Base-by-base conservation (phyloP, 2,888 invertebrate genomes). In the Perizoma affinitatum region DNA sequence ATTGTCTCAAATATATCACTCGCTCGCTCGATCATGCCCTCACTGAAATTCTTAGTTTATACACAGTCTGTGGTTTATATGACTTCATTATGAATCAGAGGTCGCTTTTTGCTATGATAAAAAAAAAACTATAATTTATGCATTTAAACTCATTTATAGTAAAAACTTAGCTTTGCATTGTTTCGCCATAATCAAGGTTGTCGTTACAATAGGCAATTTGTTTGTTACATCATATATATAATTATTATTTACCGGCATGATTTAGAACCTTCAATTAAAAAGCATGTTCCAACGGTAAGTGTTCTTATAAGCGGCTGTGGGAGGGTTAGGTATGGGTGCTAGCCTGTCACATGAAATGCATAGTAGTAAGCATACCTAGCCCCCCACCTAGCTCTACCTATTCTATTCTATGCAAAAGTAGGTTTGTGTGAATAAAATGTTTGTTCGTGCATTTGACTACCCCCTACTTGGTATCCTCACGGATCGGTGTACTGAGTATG, bases 181-280 rank as follows among this genome's bases (percentile, higher is more conserved):
- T 72, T 66, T 61, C 52, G 66, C 63, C 54, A 65, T 66, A 67
- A 63, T 58, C 70, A 73, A 74, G 74, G 74, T 57, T 61, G 11
- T 22, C 40, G 33, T 54, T 48, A 68, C 64, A 66, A 68, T 69
- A 53, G 67, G 6, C 33, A 7, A 54, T 3, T 10, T 48, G 56
- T 55, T 63, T 48, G 62, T 65, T 67, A 64, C 51, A 47, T 60
- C 54, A 61, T 53, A 44, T 8, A 22, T 22, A 22, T 22, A 22
- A 22, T 22, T 22, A 22, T 22, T 22, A 22, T 41, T 41, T 9
- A 41, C 41, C 40, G 7, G 6, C 42, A 9, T 9, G 22, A 9
- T 22, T 7, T 33, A 45, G 22, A 22, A 22, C 22, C 22, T 22
- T 2, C 22, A 22, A 22, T 22, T 22, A 22, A 22, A 22, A 22